phyloP scores from a whole-genome alignment of 2,888 invertebrate species.

The Ophonus ardosiacus region DNA sequence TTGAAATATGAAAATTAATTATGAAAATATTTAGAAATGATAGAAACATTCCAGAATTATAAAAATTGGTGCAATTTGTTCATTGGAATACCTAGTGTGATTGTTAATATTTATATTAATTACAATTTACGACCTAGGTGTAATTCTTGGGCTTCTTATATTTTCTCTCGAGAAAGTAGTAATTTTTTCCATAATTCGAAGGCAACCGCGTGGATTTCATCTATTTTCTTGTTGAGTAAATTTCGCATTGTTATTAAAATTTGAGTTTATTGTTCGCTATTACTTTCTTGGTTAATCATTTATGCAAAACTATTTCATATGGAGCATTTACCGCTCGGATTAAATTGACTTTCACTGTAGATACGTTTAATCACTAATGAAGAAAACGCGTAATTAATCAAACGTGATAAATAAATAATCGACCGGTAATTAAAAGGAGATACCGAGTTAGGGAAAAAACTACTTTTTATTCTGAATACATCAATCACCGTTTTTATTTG shows the following conservation, averaged over 20 bases:
- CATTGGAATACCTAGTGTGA: not conserved
- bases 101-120: constrained; percentile 14
- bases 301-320: constrained; percentile 46
- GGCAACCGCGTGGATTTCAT: constrained; percentile 31
- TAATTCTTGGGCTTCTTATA: not conserved
- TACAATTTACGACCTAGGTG: constrained; percentile 2
- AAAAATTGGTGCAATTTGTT: not conserved
- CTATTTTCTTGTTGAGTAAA: constrained; percentile 49
- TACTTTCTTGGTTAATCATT: constrained; percentile 48
- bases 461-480: constrained; percentile 27
- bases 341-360: constrained; percentile 48
- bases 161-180: constrained; percentile 42
- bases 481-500: constrained; percentile 46
- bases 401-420: constrained; percentile 52
- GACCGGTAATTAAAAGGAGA: constrained; percentile 52
- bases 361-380: constrained; percentile 51
- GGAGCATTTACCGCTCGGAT: constrained; percentile 20
- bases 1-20: not conserved
- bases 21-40: not conserved
- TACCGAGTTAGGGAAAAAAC: constrained; percentile 42
- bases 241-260: constrained; percentile 44
- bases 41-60: not conserved
- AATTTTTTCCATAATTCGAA: constrained; percentile 42
- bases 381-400: constrained; percentile 57
- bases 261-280: constrained; percentile 46